Evolutionary conservation across 2,888 invertebrate species (phyloP).

Genomic region (Scaptomyza flava): DNA sequence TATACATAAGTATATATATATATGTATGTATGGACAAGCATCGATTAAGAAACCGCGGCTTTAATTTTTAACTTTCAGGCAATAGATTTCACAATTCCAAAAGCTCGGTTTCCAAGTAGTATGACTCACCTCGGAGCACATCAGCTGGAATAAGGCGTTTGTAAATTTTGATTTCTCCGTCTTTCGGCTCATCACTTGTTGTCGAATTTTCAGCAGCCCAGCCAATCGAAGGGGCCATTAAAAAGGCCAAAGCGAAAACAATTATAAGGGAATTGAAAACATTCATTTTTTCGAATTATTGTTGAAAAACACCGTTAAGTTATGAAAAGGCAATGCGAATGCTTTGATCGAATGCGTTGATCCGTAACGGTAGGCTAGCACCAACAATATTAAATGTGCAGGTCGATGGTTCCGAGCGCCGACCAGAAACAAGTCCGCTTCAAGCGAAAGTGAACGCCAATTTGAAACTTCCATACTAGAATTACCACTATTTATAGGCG

Average conservation of each 20-base stretch:
- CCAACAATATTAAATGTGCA: slow-evolving; percentile 9
- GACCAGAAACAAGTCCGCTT: slow-evolving; percentile 51
- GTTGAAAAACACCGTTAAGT: slow-evolving; percentile 1
- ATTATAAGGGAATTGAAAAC: slow-evolving; percentile 17
- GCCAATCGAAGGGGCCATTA: slow-evolving; percentile 21
- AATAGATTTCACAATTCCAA: not conserved
- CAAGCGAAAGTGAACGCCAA: slow-evolving; percentile 81
- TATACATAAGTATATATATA: not conserved
- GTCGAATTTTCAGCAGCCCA: slow-evolving; percentile 24
- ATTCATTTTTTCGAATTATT: slow-evolving; percentile 34
- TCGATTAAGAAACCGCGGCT: not conserved
- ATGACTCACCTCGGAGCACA: slow-evolving; percentile 91
- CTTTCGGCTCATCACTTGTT: slow-evolving; percentile 39
- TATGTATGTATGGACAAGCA: not conserved
- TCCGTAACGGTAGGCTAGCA: not conserved
- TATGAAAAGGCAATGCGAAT: slow-evolving; percentile 4
- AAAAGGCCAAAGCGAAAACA: slow-evolving; percentile 19
- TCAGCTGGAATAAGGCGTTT: slow-evolving; percentile 94
- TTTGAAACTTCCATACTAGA: slow-evolving; percentile 64
- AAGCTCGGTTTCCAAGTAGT: not conserved
- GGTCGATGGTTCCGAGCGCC: slow-evolving; percentile 34
- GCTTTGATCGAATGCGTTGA: not conserved
- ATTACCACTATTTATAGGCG: slow-evolving; percentile 80
- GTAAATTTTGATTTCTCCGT: slow-evolving; percentile 89
- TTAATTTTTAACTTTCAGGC: not conserved